Conservation (phyloP, 2,888 invertebrate genomes). For the Drosophila kuntzei region DNA sequence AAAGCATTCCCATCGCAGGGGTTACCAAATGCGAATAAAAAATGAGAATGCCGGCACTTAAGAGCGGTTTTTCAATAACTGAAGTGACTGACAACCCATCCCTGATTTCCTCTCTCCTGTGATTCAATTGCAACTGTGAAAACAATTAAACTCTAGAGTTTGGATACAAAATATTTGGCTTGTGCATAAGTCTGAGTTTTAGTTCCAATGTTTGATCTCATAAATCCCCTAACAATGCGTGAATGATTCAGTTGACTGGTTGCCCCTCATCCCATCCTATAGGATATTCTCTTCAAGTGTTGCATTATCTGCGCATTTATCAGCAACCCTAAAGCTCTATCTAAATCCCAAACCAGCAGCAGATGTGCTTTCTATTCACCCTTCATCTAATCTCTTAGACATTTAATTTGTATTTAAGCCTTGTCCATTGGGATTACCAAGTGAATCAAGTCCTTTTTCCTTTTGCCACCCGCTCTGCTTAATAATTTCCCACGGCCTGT, state of each 20-base stretch:
- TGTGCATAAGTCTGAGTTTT: constrained; percentile 33
- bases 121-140: constrained; percentile 73
- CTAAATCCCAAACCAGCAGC: constrained; percentile 18
- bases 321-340: constrained; percentile 44
- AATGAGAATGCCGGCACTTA: constrained; percentile 60
- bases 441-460: neutral
- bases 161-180: constrained; percentile 72
- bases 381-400: constrained; percentile 62
- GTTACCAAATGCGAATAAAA: constrained; percentile 48
- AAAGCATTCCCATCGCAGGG: constrained; percentile 65
- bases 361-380: constrained; percentile 46
- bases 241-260: constrained; percentile 50
- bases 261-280: constrained; percentile 16
- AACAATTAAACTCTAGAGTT: constrained; percentile 70
- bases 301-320: constrained; percentile 63
- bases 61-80: constrained; percentile 66
- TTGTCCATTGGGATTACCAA: constrained; percentile 9
- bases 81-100: constrained; percentile 58
- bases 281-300: constrained; percentile 63
- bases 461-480: constrained; percentile 42
- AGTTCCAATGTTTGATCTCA: constrained; percentile 57
- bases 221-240: constrained; percentile 80
- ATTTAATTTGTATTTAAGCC: constrained; percentile 64
- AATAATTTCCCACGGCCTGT: constrained; percentile 60
- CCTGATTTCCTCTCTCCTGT: constrained; percentile 21